Percentiles rank a stretch among this genome's conserved stretches.
phyloP scores from a whole-genome alignment of 1,140 invertebrate species.

The Drosophila pandora region DNA sequence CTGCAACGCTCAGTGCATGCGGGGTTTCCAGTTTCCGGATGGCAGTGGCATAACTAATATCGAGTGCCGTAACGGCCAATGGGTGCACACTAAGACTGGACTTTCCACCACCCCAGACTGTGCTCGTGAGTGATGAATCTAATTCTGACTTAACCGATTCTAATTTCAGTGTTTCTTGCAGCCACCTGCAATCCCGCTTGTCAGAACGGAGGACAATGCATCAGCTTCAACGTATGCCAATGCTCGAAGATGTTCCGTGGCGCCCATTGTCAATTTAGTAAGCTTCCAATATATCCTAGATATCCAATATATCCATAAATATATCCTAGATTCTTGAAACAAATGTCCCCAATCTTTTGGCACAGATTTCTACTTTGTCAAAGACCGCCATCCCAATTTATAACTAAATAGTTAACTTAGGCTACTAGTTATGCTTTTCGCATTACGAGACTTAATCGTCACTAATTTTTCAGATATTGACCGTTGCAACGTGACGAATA shows the following conservation, averaged over 20 bases:
- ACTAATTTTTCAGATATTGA: slow-evolving; percentile 39
- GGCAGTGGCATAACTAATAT: slow-evolving; percentile 86
- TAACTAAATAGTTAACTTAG: too few relatives aligned
- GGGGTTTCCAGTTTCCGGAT: slow-evolving; percentile 87
- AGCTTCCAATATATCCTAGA: slow-evolving; percentile 70
- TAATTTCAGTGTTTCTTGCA: slow-evolving; percentile 53
- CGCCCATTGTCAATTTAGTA: slow-evolving; percentile 90
- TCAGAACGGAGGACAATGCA: slow-evolving; percentile 90
- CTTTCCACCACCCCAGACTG: slow-evolving; percentile 86
- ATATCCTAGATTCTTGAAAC: too few relatives aligned
- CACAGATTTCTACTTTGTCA: too few relatives aligned
- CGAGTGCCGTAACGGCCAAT: slow-evolving; percentile 86
- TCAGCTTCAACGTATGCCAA: slow-evolving; percentile 89
- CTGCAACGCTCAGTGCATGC: slow-evolving; percentile 86
- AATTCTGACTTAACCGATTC: neutral
- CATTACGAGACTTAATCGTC: too few relatives aligned
- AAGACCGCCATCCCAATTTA: too few relatives aligned
- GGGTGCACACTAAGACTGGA: slow-evolving; percentile 85
- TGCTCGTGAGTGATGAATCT: slow-evolving; percentile 84
- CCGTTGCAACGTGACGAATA: slow-evolving; percentile 71
- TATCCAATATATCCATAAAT: neutral
- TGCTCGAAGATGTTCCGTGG: slow-evolving; percentile 90
- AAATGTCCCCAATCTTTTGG: too few relatives aligned
- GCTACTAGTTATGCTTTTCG: too few relatives aligned
- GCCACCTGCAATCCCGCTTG: slow-evolving; percentile 90